Base-by-base conservation (phyloP, 2,888 invertebrate genomes). In the Blera fallax region DNA sequence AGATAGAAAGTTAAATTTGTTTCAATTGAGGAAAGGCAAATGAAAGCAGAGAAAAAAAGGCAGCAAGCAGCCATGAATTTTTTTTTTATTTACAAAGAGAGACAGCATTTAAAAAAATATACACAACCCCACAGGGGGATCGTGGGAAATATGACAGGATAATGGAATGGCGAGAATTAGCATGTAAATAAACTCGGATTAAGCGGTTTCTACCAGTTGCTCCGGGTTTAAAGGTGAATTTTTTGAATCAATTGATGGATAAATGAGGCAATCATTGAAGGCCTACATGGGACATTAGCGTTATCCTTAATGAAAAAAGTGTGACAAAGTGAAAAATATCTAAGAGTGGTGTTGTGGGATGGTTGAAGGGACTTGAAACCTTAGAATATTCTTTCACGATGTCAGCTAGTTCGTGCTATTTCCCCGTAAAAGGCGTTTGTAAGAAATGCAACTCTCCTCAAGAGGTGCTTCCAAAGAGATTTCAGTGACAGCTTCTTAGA, bases 1-100 rank as follows among this genome's bases (percentile, higher is more conserved):
- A 37, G 56, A 48, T 34, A 79, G 43, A 16, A 64, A 73, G 48
- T 79, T 45, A 34, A 72, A 79, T 64, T 73, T 64, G 73, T 73
- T 79, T 79, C 64, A 64, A 64, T 73, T 62, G 43, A 40, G 56
- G 21, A 50, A 50, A 24, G 45, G 32, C 48, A 50, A 56, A 40
- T n/a, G 16, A n/a, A n/a, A n/a, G 10, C 10, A 34, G 11, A 11
- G 11, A 11, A 54, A 72, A 40, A 77, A 43, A 54, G 2, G 32
- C 16, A 4, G 21, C 45, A 69, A 34, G 27, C 29, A 40, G 56
- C 27, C 48, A 43, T 18, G 62, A 24, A 16, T n/a, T 70, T 62
- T 56, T 48, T 76, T 14, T 27, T 24, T 10, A 1, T 54, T 32
- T 48, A 21, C 8, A 8, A 43, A 37, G 14, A 45, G 18, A 21